These are phyloP conservation scores for Stichodactyla helianthus DNA, from an alignment of 64 coral and sea anemone genomes.

Conservation along the genomic window DNA sequence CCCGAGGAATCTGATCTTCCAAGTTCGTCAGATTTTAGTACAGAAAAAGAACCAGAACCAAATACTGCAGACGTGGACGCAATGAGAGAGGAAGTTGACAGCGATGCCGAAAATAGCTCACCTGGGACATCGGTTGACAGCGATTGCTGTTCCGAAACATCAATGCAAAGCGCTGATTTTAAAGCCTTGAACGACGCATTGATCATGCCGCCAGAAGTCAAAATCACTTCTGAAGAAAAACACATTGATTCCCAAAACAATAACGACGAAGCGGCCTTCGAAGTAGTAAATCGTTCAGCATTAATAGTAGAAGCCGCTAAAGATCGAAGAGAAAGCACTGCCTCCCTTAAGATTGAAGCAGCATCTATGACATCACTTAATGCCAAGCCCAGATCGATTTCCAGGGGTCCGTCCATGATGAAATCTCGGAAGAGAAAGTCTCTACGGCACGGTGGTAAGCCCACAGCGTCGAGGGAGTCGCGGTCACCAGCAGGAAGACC, in stretches of 20 bases:
- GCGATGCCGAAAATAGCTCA: background rate
- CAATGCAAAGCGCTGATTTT: background rate
- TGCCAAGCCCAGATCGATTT: background rate
- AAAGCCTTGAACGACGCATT: background rate
- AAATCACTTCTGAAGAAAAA: background rate
- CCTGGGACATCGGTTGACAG: background rate
- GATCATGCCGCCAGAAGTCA: background rate
- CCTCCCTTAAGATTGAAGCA: background rate
- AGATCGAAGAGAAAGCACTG: background rate
- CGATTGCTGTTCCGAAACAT: background rate
- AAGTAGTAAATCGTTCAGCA: conserved; percentile 26
- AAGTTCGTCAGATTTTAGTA: background rate
- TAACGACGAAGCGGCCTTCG: conserved; percentile 16
- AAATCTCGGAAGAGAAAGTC: conserved; percentile 40
- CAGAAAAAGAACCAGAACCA: background rate
- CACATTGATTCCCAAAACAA: background rate
- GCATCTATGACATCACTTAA: conserved; percentile 35
- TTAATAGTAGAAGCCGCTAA: conserved; percentile 16
- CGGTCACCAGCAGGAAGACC: conserved; percentile 16
- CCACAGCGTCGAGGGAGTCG: background rate
- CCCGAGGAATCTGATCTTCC: background rate
- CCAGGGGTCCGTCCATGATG: conserved; percentile 40
- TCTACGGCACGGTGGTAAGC: background rate
- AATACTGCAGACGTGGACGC: background rate
- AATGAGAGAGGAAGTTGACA: background rate